Evolutionary conservation across 1,140 invertebrate species (phyloP), one percentile per base, ranked within the genome.

Genomic region (Heliconius himera): DNA sequence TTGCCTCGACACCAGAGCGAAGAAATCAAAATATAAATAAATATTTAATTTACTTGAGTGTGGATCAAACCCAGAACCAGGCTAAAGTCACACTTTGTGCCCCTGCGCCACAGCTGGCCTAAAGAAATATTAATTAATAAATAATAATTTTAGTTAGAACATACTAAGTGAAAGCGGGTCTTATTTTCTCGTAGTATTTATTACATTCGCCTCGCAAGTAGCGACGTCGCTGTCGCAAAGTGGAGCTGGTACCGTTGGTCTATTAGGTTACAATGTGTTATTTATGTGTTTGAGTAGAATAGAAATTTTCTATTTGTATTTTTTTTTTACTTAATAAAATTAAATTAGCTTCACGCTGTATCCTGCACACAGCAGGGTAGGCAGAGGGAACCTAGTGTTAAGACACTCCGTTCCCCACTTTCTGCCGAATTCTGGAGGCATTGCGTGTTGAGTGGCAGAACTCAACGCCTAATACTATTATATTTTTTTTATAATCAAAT

Each of bases 241-340:
- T 71, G 33, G 33, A 71, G 70, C 38, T 41, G 70, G 38, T 72
- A 38, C 70, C 70, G 70, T 72, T 72, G 18, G 33, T 72, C 36
- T 72, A 72, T 72, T 72, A 72, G 70, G 36, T 72, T 72, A 72
- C 36, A 72, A 72, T 72, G 36, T 72, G 36, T 72, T 72, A 72
- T 72, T 72, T 72, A 72, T 72, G 70, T 72, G 18, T 41, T 72
- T 72, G 9, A 41, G 36, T 4, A 8, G 70, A 72, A 41, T 72
- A 72, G 70, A 72, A 41, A 38, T 26, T 72, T 33, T 77, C 20
- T 51, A 54, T n/a, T 66, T 18, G 13, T 66, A 66, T 1, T 29
- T 29, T 66, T 66, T 66, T 29, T 29, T 29, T 66, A 66, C 60
- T 66, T n/a, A n/a, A n/a, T n/a, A n/a, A n/a, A n/a, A n/a, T n/a